A percentile compares a stretch with the other conserved stretches of the same genome.
Evolutionary conservation across 2,888 invertebrate species (phyloP).

Genomic region (Andrena dorsata): DNA sequence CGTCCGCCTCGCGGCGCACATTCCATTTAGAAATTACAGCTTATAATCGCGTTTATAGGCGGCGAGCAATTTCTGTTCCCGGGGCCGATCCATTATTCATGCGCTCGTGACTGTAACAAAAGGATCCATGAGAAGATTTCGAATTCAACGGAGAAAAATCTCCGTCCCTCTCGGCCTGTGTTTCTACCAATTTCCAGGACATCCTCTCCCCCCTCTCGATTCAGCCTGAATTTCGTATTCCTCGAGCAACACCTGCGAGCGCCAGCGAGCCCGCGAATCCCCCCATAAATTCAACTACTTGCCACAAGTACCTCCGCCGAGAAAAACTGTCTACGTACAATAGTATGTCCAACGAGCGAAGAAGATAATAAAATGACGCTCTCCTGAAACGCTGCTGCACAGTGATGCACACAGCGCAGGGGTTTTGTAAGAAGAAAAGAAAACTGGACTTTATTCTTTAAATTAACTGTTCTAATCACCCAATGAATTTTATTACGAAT

Average conservation of each 20-base stretch:
- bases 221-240: not conserved
- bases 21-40: conserved; percentile 18
- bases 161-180: not conserved
- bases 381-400: too few species aligned
- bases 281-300: conserved; percentile 7
- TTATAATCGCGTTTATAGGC: conserved; percentile 19
- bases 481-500: too few species aligned
- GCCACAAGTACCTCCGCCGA: not conserved
- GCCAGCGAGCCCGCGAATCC: not conserved
- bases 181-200: conserved; percentile 4
- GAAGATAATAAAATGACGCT: too few species aligned
- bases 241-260: conserved; percentile 10
- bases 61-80: not conserved
- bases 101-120: not conserved
- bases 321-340: not conserved
- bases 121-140: not conserved
- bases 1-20: not conserved
- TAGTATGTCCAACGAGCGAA: not conserved
- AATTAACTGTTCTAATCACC: too few species aligned
- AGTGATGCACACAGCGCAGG: too few species aligned
- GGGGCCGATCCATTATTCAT: conserved; percentile 32
- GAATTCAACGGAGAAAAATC: conserved; percentile 5
- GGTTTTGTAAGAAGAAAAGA: too few species aligned
- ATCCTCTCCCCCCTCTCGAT: not conserved
- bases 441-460: too few species aligned